Evolutionary conservation across 2,113 vertebrate species (phyloP).

Genomic region (Melanotaenia duboulayi): DNA sequence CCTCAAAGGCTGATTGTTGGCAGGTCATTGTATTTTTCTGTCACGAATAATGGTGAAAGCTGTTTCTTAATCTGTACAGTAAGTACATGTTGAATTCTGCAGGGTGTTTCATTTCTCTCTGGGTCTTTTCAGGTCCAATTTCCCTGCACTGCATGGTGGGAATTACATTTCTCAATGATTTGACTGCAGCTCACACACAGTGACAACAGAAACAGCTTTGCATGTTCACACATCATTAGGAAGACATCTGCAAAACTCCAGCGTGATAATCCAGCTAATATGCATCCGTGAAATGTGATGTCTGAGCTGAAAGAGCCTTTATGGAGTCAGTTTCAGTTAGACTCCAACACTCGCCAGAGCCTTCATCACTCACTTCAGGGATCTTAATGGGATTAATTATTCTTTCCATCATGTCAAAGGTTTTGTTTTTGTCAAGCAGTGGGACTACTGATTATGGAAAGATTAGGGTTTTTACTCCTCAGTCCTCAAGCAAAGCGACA

Average conservation of each 20-base stretch:
- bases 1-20: too few species aligned
- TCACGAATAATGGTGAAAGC: too few species aligned
- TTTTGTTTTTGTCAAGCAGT: background rate
- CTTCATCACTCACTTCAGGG: conserved; percentile 6
- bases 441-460: background rate
- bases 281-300: conserved; percentile 23
- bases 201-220: background rate
- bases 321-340: conserved; percentile 46
- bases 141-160: background rate
- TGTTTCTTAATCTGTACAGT: too few species aligned
- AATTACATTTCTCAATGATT: background rate
- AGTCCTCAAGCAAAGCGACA: background rate
- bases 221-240: conserved; percentile 36
- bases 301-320: conserved; percentile 32
- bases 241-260: background rate
- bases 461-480: conserved; percentile 5
- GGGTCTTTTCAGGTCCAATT: background rate
- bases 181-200: background rate
- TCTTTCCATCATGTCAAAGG: conserved; percentile 7
- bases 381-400: conserved; percentile 44
- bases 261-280: conserved; percentile 27
- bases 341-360: background rate
- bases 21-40: too few species aligned
- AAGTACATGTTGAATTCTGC: too few species aligned
- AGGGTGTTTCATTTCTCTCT: background rate